Conservation (phyloP, 1,140 invertebrate genomes). For the Hyles vespertilio region DNA sequence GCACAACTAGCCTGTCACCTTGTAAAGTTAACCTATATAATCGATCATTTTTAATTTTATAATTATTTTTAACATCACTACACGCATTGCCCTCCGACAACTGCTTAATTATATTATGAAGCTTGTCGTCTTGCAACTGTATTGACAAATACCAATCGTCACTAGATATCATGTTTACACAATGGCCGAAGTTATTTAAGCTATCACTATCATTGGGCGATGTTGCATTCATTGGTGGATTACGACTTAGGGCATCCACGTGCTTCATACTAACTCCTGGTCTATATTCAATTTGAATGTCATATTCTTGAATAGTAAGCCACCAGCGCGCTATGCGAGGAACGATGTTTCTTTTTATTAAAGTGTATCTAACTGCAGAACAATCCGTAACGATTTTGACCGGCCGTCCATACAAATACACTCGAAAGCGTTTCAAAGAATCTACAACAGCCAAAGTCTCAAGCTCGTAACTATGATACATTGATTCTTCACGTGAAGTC, state of each 20-base stretch:
- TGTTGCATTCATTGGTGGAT: constrained; percentile 10
- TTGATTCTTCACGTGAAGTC: constrained; percentile 44
- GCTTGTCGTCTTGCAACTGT: too few species aligned
- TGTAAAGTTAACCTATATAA: too few species aligned
- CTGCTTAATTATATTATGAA: too few species aligned
- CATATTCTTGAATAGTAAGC: constrained; percentile 40
- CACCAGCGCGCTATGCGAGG: constrained; percentile 52
- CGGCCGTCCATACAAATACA: constrained; percentile 60
- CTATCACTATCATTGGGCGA: too few species aligned
- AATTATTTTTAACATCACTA: too few species aligned
- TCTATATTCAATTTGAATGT: constrained; percentile 44
- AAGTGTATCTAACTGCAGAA: constrained; percentile 27
- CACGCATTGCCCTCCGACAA: too few species aligned
- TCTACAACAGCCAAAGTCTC: constrained; percentile 67
- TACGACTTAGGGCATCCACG: constrained; percentile 42
- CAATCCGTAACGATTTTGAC: constrained; percentile 69
- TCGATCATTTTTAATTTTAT: too few species aligned
- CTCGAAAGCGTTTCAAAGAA: constrained; percentile 60
- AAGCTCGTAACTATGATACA: constrained; percentile 28
- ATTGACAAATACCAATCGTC: too few species aligned
- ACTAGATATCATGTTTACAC: too few species aligned
- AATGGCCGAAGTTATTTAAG: too few species aligned
- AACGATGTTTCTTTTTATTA: constrained; percentile 35
- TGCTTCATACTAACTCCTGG: constrained; percentile 36
- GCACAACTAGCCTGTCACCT: too few species aligned